Conservation (phyloP, 2,797 vertebrate species). For the Rhyacichthys aspro region DNA sequence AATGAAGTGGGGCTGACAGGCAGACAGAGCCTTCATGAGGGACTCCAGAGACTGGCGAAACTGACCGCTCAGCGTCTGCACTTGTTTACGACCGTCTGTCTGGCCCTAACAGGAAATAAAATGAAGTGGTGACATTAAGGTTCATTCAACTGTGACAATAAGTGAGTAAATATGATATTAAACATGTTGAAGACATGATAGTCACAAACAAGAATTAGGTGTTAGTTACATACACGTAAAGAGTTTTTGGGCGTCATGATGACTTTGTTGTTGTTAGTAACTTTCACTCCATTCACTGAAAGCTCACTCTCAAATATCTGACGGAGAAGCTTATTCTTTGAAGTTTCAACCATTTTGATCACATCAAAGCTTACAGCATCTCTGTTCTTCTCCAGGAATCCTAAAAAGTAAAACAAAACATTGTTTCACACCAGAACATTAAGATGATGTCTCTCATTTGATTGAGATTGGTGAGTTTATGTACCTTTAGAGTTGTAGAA, state of each 20-base stretch:
- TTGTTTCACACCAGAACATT: background rate
- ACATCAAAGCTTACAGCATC: constrained; percentile 87
- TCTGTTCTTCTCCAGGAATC: constrained; percentile 96
- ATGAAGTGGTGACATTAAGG: background rate
- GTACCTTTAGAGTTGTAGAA: constrained; percentile 88
- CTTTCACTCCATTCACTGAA: constrained; percentile 42
- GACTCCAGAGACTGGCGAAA: constrained; percentile 94
- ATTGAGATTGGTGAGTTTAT: background rate
- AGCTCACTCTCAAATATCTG: constrained; percentile 82
- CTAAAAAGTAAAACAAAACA: constrained; percentile 56
- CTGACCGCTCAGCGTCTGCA: constrained; percentile 87
- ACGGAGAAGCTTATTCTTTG: constrained; percentile 87
- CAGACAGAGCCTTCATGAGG: constrained; percentile 90
- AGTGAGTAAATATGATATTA: no score
- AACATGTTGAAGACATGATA: no score
- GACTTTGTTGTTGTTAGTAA: constrained; percentile 52
- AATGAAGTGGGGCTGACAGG: constrained; percentile 92
- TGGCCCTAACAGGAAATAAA: constrained; percentile 38
- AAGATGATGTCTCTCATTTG: background rate
- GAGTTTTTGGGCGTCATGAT: constrained; percentile 70
- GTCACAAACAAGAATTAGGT: no score
- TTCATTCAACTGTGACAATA: background rate
- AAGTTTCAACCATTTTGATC: constrained; percentile 82
- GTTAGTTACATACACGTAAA: constrained; percentile 58
- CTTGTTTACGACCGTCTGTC: constrained; percentile 78